A percentile compares a stretch with the other conserved stretches of the same genome.
phyloP scores from a whole-genome alignment of 2,113 vertebrate genomes.

The Thryonomys swinderianus region DNA sequence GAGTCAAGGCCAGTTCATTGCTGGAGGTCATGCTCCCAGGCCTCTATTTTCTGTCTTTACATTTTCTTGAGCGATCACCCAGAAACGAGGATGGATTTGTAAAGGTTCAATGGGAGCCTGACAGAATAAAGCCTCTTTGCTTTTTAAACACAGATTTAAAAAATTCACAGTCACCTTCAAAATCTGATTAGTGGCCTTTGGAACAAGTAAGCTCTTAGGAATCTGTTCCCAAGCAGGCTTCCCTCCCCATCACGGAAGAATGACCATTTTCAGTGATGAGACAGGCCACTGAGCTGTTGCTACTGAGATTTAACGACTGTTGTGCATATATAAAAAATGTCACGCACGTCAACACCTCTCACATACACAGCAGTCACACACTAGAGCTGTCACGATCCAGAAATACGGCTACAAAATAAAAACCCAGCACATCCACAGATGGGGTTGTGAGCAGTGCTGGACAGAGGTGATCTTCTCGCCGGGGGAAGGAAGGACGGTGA shows the following conservation, averaged over 20 bases:
- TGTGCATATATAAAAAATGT: not conserved
- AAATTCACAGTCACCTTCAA: not conserved
- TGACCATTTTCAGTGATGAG: not conserved
- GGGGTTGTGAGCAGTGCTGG: constrained; percentile 75
- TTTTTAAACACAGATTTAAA: not conserved
- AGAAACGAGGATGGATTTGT: not conserved
- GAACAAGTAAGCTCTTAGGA: not conserved
- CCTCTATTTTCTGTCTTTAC: not conserved
- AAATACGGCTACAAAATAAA: constrained; percentile 54
- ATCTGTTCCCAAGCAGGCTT: not conserved
- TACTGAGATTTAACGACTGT: not conserved
- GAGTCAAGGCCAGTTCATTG: not conserved
- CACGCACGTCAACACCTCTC: not conserved
- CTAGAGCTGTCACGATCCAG: constrained; percentile 73
- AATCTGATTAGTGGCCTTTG: not conserved
- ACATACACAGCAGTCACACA: constrained; percentile 55
- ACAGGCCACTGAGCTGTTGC: not conserved
- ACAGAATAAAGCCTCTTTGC: not conserved
- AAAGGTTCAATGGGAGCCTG: not conserved
- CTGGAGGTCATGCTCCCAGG: not conserved
- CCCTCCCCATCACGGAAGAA: not conserved
- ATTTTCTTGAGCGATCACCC: not conserved
- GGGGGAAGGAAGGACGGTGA: constrained; percentile 78
- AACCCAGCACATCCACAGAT: constrained; percentile 75
- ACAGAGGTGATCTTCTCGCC: constrained; percentile 73